Evolutionary conservation across 2,113 vertebrate species (phyloP), one percentile per base, ranked within the genome.

Genomic region (Todiramphus chloris): DNA sequence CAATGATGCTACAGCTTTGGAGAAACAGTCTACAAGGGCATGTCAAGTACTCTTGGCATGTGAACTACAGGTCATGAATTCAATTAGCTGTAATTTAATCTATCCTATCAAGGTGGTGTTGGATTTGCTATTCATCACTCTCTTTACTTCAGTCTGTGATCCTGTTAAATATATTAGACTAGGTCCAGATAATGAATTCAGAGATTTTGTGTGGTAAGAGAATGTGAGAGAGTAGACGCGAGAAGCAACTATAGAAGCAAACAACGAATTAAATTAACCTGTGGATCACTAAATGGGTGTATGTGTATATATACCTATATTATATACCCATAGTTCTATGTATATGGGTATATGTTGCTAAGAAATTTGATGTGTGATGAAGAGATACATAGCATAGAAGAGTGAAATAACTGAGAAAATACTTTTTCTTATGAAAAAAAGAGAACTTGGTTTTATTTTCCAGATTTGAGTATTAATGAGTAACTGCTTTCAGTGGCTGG

Each of bases 281-380:
- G 41, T 69, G 16, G 12, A 58, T 66, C 31, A 9, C 7, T 77
- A 63, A 76, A 79, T 37, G 11, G 3, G 3, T 48, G 3, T 27
- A 0, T 60, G 3, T 17, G 2, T 56, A 0, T 27, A 2, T 73
- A 8, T 51, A n/a, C n/a, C n/a, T n/a, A n/a, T 51, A 51, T 51
- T 25, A 25, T 25, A 5, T 17, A 31, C 4, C 8, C 1, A 6
- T 80, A 13, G 59, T 17, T 43, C 10, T 74, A 9, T 1, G 4
- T 60, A 12, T 24, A 16, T 73, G 27, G 11, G 11, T 63, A 16
- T 67, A 14, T 13, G 6, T 58, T 72, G 27, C 35, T 56, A 30
- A 73, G n/a, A 69, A 91, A 66, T n/a, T 30, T 13, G 7, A 16
- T 35, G 9, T 50, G 6, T 70, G 31, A 37, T 89, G 69, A 76